These are phyloP conservation scores for Lepidocolaptes lacrymiger DNA, from an alignment of 2,797 vertebrate genomes.

Conservation along the genomic window DNA sequence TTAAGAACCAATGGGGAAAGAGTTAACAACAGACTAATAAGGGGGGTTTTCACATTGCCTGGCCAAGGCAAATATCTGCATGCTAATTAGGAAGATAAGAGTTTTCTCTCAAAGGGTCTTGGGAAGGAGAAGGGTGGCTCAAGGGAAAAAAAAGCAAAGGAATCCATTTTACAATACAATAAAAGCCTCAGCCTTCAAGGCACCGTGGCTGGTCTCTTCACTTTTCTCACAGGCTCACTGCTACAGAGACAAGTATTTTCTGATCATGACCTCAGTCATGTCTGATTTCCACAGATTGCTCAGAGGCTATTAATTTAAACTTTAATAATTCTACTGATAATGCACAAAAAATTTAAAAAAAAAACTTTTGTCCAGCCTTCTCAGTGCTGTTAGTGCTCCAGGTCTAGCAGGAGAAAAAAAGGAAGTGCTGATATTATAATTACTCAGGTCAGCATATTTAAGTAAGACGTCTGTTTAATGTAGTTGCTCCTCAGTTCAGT, in stretches of 20 bases:
- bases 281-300: background rate
- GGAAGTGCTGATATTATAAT: background rate
- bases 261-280: background rate
- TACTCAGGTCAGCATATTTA: background rate
- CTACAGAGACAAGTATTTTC: background rate
- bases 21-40: no score
- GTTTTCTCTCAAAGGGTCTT: no score
- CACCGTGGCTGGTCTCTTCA: no score
- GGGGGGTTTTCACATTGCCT: no score
- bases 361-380: background rate
- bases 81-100: no score
- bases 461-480: background rate
- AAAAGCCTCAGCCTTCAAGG: no score
- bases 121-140: no score
- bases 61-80: no score
- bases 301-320: background rate
- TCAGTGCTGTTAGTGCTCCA: background rate
- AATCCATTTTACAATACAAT: no score
- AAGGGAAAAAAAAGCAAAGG: no score
- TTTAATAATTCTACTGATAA: background rate
- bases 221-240: no score
- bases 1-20: no score
- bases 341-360: background rate
- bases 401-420: background rate
- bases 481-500: background rate